Evolutionary conservation across 1,140 invertebrate species (phyloP), one percentile per base, ranked within the genome.

Genomic region (Listronotus oregonensis): DNA sequence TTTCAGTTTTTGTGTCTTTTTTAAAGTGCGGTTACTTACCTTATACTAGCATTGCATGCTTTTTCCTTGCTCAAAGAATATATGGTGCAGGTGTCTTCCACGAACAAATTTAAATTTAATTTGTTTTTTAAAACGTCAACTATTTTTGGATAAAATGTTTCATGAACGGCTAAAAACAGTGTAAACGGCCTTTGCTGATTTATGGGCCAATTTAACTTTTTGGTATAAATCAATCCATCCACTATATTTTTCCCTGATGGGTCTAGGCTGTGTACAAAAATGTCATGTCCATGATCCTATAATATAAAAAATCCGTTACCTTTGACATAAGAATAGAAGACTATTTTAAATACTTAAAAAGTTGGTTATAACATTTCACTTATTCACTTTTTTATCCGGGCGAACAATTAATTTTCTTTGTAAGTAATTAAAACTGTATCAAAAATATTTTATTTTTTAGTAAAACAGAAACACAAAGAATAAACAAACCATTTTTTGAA

Each of bases 231-330:
- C 6, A 60, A 12, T 10, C 46, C 58, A 8, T 60, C 15, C 3
- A 60, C 4, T 37, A 60, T 14, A 11, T 60, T 60, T 39, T 15
- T 49, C 10, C 58, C 58, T 11, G 58, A 18, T 5, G 27, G 14
- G 14, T 60, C 58, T 21, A 60, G 17, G 31, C 58, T 60, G 21
- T 60, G 58, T 8, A 60, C 17, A 21, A 60, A 18, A 12, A 60
- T 60, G 12, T 60, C 58, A 18, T 60, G 58, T 11, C 55, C 55
- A 40, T 40, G 18, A 10, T 6, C 17, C 52, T 55, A 40, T 3
- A 55, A 55, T 10, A 40, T 27, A 5, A 27, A 27, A 27, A 3
- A 27, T 1, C 5, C 21, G 5, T 27, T n/a, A n/a, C n/a, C n/a
- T n/a, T 27, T 27, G 5, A 27, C 21, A 27, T 27, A 27, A 27